Percentiles rank a stretch among this genome's conserved stretches.
Evolutionary conservation across 2,113 vertebrate species (phyloP).

Genomic region (Oophaga pumilio): DNA sequence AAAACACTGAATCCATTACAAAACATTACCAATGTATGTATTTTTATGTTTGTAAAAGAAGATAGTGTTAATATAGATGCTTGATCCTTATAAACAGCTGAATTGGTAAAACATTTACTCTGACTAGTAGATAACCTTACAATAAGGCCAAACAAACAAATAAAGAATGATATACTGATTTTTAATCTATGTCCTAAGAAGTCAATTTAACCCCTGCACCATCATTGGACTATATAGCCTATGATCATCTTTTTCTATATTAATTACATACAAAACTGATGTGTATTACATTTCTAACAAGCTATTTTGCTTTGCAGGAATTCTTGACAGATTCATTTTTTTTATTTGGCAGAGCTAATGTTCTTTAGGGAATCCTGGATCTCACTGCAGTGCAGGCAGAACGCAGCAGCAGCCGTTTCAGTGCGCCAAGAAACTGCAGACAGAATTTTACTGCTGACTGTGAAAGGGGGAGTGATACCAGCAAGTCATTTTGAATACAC

Average conservation of each 20-base stretch:
- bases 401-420: constrained; percentile 19
- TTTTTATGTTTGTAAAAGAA: too few relatives aligned
- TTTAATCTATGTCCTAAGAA: neutral
- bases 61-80: too few relatives aligned
- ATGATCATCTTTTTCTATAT: neutral
- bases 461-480: neutral
- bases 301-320: neutral
- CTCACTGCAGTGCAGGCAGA: constrained; percentile 52
- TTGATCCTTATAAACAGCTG: neutral
- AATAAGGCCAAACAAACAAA: neutral
- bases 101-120: neutral
- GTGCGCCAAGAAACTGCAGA: constrained; percentile 50
- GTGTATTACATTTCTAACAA: constrained; percentile 11
- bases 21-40: too few relatives aligned
- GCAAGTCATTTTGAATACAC: constrained; percentile 33
- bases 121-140: neutral
- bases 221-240: neutral
- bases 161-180: neutral
- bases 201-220: neutral
- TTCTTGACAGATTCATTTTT: constrained; percentile 17
- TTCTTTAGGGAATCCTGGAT: constrained; percentile 44
- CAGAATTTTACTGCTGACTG: constrained; percentile 38
- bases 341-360: constrained; percentile 9
- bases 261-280: neutral
- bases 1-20: too few relatives aligned